Conservation (phyloP, 1,140 invertebrate species). For the Polypedilum vanderplanki region DNA sequence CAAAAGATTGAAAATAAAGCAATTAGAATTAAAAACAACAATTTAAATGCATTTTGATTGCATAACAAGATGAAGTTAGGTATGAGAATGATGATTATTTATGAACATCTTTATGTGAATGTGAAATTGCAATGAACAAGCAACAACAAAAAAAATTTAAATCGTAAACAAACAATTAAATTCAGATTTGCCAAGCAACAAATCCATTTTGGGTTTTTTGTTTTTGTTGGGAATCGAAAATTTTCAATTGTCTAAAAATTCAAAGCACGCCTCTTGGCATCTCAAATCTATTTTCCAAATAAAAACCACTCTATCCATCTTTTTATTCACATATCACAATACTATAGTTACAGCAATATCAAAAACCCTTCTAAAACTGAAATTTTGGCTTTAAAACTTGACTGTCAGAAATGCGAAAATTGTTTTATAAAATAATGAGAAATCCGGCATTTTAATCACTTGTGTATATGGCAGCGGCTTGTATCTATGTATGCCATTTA, state of each 20-base stretch:
- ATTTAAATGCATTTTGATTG: background rate
- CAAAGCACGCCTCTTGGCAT: background rate
- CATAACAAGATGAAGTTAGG: background rate
- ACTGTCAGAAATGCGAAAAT: too few relatives aligned
- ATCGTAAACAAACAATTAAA: constrained; percentile 27
- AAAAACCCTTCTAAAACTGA: too few relatives aligned
- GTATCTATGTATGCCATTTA: constrained; percentile 1
- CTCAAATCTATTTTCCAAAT: too few relatives aligned
- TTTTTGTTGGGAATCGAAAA: background rate
- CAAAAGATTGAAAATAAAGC: background rate
- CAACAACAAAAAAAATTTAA: background rate
- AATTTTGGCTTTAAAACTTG: too few relatives aligned
- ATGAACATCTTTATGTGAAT: too few relatives aligned
- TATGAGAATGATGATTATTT: constrained; percentile 5
- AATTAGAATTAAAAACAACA: constrained; percentile 16
- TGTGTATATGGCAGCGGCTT: too few relatives aligned
- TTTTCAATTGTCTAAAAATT: constrained; percentile 11
- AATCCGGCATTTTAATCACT: too few relatives aligned
- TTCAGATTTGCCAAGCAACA: constrained; percentile 16
- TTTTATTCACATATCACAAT: too few relatives aligned
- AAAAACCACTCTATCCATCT: too few relatives aligned
- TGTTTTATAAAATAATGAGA: too few relatives aligned
- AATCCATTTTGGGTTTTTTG: background rate
- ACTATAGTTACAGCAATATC: too few relatives aligned
- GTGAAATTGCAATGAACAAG: background rate